Conservation (phyloP, 1,140 invertebrate genomes). For the Heliconius congener region DNA sequence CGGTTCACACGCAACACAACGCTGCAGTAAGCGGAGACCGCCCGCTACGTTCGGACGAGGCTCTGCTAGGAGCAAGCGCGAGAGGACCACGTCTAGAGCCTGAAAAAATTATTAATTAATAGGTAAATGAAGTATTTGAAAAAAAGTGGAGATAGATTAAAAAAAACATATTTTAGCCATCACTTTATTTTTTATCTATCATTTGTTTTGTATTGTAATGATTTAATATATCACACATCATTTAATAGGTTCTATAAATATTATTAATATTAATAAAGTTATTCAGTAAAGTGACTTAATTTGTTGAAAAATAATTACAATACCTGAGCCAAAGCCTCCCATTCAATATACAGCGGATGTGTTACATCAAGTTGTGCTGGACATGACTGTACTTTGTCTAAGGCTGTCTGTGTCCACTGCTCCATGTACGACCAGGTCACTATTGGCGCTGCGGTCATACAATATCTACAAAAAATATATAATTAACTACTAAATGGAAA, state of each 20-base stretch:
- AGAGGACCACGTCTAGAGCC: slow-evolving; percentile 90
- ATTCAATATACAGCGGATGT: slow-evolving; percentile 87
- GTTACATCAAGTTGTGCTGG: slow-evolving; percentile 56
- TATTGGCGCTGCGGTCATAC: slow-evolving; percentile 90
- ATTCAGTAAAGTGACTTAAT: neutral
- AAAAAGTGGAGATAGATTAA: too few species aligned
- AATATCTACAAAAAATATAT: slow-evolving; percentile 79
- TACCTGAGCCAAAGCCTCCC: slow-evolving; percentile 88
- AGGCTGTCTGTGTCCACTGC: slow-evolving; percentile 88
- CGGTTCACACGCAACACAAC: slow-evolving; percentile 89
- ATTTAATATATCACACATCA: too few species aligned
- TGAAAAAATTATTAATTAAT: slow-evolving; percentile 36
- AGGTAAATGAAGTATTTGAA: neutral
- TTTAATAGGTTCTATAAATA: too few species aligned
- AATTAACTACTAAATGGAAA: too few species aligned
- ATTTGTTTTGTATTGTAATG: too few species aligned
- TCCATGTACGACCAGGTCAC: slow-evolving; percentile 91
- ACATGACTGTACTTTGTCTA: slow-evolving; percentile 81
- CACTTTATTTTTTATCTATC: too few species aligned
- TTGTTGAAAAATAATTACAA: neutral
- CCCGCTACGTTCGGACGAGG: slow-evolving; percentile 85
- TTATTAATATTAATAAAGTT: too few species aligned
- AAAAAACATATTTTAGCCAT: too few species aligned
- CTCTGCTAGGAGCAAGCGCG: slow-evolving; percentile 85
- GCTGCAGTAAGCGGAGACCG: slow-evolving; percentile 87